Base-by-base conservation (phyloP, 1,140 invertebrate genomes). In the Liolophura sinensis region DNA sequence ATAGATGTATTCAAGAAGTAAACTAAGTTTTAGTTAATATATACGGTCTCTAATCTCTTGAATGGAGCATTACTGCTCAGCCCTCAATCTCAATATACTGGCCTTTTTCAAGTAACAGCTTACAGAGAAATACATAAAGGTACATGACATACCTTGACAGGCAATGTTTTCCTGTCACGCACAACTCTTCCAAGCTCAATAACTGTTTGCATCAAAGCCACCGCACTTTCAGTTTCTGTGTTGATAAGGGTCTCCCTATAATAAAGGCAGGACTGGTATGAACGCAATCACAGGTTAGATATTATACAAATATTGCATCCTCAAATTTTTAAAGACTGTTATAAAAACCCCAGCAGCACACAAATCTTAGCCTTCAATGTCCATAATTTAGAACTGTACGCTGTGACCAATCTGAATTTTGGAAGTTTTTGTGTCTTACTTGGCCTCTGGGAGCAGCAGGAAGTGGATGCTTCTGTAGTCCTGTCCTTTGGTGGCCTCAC, bases 151-250 rank as follows among this genome's bases (percentile, higher is more conserved):
- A 88, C 87, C 82, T 99, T 99, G 0, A 97, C 88, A 0, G 97
- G 96, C 63, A 98, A 88, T 0, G 93, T 97, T 82, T 94, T 94
- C 47, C 96, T 88, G 79, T 99, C 97, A 61, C 98, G 86, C 56
- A 98, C 86, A 14, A 98, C 89, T 70, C 98, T 88, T 9, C 96
- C 97, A 5, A 99, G 82, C 82, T 99, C 96, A 71, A 99, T 94
- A 12, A 99, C 92, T 22, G 90, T 90, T 86, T 99, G 97, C 96
- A 99, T 98, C 71, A 90, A 87, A 48, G 89, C 87, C 0, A 99
- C 95, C 61, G 95, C 91, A 67, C 89, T 87, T 85, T 99, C 98
- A 65, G 98, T 97, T 47, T 91, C 87, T 67, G 87, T 87, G 82
- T 98, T 89, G 57, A 99, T 96, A 12, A 97, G 85, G 57, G 88